A percentile compares a stretch with the other conserved stretches of the same genome.
Evolutionary conservation across 2,797 vertebrate genomes (phyloP).

Genomic region (Rhabdomys pumilio): DNA sequence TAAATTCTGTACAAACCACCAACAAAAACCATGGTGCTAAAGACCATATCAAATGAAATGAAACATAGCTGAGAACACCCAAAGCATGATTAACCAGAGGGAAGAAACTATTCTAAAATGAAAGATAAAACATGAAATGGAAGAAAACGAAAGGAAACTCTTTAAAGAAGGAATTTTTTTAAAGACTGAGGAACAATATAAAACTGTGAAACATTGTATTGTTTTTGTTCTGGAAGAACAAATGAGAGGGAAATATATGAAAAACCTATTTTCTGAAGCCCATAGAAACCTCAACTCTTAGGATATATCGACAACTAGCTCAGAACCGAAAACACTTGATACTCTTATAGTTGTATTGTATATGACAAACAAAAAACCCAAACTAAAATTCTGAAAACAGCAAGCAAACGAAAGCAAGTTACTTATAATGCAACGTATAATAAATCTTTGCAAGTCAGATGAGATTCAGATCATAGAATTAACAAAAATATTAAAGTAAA

Average conservation of each 20-base stretch:
- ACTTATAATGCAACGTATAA: background rate
- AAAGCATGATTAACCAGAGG: background rate
- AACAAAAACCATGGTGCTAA: background rate
- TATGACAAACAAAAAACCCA: background rate
- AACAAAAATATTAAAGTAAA: background rate
- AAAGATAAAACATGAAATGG: background rate
- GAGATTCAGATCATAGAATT: background rate
- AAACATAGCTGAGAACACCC: background rate
- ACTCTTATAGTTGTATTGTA: background rate
- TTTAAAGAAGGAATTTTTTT: background rate
- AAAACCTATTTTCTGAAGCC: background rate
- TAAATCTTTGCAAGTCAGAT: background rate
- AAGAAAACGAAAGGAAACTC: background rate
- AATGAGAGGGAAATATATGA: background rate
- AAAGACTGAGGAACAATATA: too few relatives aligned
- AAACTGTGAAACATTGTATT: background rate
- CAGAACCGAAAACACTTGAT: too few relatives aligned
- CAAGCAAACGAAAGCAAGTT: background rate
- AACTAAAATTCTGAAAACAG: background rate
- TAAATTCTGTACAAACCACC: background rate
- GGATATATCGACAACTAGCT: too few relatives aligned
- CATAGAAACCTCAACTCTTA: too few relatives aligned
- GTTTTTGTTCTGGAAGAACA: too few relatives aligned
- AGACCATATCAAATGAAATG: background rate
- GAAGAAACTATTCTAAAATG: background rate